Conservation (phyloP, 1,140 invertebrate species). For the Drosophila parabipectinata region DNA sequence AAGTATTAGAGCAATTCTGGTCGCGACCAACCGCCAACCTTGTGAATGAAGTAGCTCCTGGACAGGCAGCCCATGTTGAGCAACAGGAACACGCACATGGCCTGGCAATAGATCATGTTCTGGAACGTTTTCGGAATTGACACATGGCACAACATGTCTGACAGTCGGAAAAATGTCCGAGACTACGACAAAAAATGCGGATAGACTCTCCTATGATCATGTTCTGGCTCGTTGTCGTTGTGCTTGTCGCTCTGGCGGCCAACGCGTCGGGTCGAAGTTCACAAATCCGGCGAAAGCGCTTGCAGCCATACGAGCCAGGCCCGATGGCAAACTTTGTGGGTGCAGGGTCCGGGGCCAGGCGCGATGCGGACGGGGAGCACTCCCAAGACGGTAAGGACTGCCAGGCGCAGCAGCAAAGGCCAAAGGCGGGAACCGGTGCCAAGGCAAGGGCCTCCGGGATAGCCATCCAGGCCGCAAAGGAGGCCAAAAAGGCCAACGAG, state of each 20-base stretch:
- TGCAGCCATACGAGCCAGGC: constrained; percentile 3
- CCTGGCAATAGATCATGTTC: constrained; percentile 40
- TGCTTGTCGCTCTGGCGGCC: constrained; percentile 20
- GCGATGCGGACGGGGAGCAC: not conserved
- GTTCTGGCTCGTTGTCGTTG: constrained; percentile 20
- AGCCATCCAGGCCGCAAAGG: constrained; percentile 53
- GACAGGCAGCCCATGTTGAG: constrained; percentile 20
- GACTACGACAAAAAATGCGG: constrained; percentile 51
- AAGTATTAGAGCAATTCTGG: not conserved
- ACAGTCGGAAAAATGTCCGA: constrained; percentile 41
- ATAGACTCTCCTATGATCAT: constrained; percentile 41
- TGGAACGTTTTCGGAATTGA: not conserved
- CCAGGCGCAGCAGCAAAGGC: not conserved
- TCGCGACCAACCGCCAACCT: not conserved
- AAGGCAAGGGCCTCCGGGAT: constrained; percentile 44
- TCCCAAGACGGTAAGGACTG: not conserved
- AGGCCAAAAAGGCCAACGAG: constrained; percentile 65
- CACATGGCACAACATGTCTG: constrained; percentile 4
- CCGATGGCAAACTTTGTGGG: not conserved
- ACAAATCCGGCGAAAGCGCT: not conserved
- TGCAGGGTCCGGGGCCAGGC: not conserved
- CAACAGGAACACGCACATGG: constrained; percentile 42
- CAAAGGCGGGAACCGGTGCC: constrained; percentile 1
- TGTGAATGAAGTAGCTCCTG: not conserved
- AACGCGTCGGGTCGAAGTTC: not conserved